Base-by-base conservation (phyloP, 2,113 vertebrate genomes). In the Carassius gibelio region DNA sequence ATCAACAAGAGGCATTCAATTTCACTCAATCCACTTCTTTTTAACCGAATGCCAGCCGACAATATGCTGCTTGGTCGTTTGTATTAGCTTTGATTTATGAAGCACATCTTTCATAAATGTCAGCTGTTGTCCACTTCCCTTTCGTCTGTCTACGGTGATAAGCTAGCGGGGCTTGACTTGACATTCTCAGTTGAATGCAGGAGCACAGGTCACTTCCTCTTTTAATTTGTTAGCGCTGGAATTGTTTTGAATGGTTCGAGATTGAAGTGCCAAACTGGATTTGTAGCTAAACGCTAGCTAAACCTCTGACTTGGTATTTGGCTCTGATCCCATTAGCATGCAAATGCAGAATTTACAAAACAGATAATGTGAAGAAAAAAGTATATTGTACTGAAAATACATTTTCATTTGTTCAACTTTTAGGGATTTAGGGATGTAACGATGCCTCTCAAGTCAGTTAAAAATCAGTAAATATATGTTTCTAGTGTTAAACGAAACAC, bases 211-310 rank as follows among this genome's bases (percentile, higher is more conserved):
- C 71, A 75, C 78, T 76, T 87, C 86, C 86, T 48, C 79, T 87
- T 85, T 81, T 87, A 85, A 87, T 84, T 85, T 85, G 86, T 77
- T 87, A 57, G 62, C 2, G 61, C 86, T 77, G 62, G 78, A 82
- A 76, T 81, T 77, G 86, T 87, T 85, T 81, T 81, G 86, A 82
- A 57, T 21, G 68, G 26, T 48, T 68, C 15, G 21, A 84, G 62
- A 82, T 87, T 87, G 82, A 48, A 36, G 76, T 85, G 86, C 83
- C 83, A 85, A 80, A 84, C 48, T 71, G 62, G 52, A 87, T 87
- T 85, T 85, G 77, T 64, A 57, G 57, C 84, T 79, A 34, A 81
- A 57, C 19, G 23, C 45, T 45, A 30, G 23, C 71, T 45, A 76
- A 71, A 81, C 45, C 36, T 84, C 30, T 85, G 78, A 77, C 84